Base-by-base conservation (phyloP, 1,140 invertebrate species). In the Zaprionus davidi region DNA sequence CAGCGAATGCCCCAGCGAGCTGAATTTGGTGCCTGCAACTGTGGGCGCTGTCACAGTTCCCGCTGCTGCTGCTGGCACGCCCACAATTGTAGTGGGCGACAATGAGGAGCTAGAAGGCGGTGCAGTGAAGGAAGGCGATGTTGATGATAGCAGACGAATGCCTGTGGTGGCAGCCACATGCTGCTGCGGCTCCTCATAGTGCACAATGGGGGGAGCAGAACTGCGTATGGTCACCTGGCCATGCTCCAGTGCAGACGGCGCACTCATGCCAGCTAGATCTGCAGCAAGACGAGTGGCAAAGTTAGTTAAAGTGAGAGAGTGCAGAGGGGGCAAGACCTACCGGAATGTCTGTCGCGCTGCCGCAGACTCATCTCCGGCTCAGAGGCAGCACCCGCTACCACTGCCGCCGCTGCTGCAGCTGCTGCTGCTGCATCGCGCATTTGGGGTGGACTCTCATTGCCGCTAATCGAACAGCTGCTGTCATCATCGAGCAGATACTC, bases 361-460 rank as follows among this genome's bases (percentile, higher is more conserved):
- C 74, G 17, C 7, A 72, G n/a, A 31, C 51, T 13, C 34, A 58
- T 53, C 28, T 79, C 56, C 24, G 68, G 41, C 17, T 57, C 57
- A 66, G 49, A 44, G 68, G 55, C 41, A 67, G 60, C 58, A 72
- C 55, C 24, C 74, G 65, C 66, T 2, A 57, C 69, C 17, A 51
- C 41, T 4, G n/a, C 55, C 0, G 15, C 31, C 12, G 20, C 31
- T 4, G 53, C 38, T 26, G 49, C 58, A 5, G n/a, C 55, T 0
- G 15, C 31, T 4, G 17, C 46, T 26, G 49, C 58, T 17, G 71
- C 36, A 56, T 62, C 58, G 20, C 49, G 65, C 7, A 60, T 28
- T 22, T 83, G 78, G 1, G 81, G 81, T 41, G 84, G 86, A 88
- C 90, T 91, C 69, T 91, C 90, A 56, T 91, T 91, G 60, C 90